Base-by-base conservation (phyloP, 2,888 invertebrate species). In the Andrena praecox region DNA sequence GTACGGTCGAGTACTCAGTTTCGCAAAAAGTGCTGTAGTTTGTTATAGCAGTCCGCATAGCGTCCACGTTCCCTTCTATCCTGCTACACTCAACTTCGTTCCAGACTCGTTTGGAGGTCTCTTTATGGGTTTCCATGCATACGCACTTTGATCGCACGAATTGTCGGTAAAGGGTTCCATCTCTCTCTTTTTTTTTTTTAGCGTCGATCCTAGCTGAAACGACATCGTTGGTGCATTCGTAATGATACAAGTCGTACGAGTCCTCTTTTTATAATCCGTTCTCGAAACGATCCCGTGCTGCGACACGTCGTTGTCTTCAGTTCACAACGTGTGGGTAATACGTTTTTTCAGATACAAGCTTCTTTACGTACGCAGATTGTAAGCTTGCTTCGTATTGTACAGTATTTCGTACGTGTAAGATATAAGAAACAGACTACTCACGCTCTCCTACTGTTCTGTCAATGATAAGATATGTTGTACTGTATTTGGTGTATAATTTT, bases 331-430 rank as follows among this genome's bases (percentile, higher is more conserved):
- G 42, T 42, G 42, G 42, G 42, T 42, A 42, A 42, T 33, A 35
- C 42, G 52, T 50, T 27, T 52, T 10, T 54, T 29, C 48, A 69
- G 68, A 59, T 78, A 33, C 27, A 68, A 75, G 79, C 79, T 84
- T 87, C 86, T 78, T 77, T 82, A 67, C 78, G 78, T 86, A 69
- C 52, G 77, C 85, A 78, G 60, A 77, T 78, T 87, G 73, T 83
- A 42, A 50, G 88, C 88, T 86, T 86, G 86, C 86, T 86, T 86
- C 72, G 27, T 77, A 20, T 67, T 63, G 68, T 69, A 75, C 81
- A 84, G 74, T 50, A 56, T 54, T 78, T 59, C 70, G 66, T 73
- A 81, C 75, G 31, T 87, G 56, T 74, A 67, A 59, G 4, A 42
- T 42, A 42, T 42, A 42, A 16, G 42, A n/a, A 52, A 20, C 12